Conservation (phyloP, 2,888 invertebrate species). For the Tetranychus truncatus region DNA sequence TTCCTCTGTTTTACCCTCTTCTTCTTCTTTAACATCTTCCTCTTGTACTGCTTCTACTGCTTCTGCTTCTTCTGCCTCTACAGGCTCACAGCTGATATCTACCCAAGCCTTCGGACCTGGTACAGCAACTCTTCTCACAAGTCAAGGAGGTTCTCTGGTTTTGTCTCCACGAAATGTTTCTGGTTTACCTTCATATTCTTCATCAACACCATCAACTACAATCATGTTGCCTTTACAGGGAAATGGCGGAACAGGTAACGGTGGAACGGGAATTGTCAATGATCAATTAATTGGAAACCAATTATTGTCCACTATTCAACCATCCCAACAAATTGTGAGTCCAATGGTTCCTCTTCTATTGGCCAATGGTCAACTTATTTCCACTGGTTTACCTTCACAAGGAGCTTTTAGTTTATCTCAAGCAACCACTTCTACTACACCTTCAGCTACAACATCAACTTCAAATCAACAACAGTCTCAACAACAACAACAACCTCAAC, state of each 20-base stretch:
- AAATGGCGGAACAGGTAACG: background rate
- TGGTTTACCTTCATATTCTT: conserved; percentile 6
- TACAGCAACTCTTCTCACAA: background rate
- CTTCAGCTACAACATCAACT: background rate
- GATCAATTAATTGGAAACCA: background rate
- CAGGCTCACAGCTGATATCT: background rate
- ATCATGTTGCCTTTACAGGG: background rate
- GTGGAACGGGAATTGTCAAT: background rate
- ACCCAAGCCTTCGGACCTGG: background rate
- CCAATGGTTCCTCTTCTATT: background rate
- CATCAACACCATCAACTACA: conserved; percentile 15
- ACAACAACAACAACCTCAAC: background rate
- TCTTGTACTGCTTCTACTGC: background rate
- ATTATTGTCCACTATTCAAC: background rate
- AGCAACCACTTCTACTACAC: background rate
- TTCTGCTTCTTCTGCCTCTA: background rate
- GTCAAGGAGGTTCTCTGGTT: background rate
- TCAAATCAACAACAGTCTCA: background rate
- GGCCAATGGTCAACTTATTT: background rate
- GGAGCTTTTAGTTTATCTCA: background rate
- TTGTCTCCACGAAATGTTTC: conserved; percentile 14
- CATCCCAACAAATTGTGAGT: conserved; percentile 11
- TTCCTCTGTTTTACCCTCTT: background rate
- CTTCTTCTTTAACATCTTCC: background rate
- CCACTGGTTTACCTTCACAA: background rate